These are phyloP conservation scores for Sylvia borin DNA, from an alignment of 2,797 vertebrate genomes.

Conservation along the genomic window DNA sequence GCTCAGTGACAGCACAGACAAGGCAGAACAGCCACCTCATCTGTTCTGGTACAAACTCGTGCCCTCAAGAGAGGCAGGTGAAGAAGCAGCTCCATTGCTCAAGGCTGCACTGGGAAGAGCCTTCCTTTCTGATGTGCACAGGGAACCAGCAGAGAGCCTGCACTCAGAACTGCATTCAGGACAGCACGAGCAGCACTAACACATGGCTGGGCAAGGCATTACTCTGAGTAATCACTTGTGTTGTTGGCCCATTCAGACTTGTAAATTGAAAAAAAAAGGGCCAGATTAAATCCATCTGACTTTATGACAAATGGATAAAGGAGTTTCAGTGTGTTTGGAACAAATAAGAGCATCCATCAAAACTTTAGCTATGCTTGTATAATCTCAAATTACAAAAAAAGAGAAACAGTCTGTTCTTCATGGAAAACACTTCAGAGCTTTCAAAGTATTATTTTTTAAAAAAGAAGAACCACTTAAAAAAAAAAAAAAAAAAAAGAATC, in stretches of 20 bases:
- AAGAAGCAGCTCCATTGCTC: background rate
- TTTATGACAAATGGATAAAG: background rate
- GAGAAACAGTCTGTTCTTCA: background rate
- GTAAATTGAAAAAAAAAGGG: background rate
- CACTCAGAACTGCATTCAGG: accelerated
- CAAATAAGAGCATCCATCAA: background rate
- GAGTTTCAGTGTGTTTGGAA: background rate
- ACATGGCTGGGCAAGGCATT: accelerated
- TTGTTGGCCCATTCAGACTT: background rate
- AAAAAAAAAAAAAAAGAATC: background rate
- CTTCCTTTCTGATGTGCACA: background rate
- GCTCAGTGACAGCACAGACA: background rate
- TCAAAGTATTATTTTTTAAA: background rate
- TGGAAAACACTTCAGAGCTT: background rate
- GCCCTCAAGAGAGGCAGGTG: background rate
- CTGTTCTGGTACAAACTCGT: background rate
- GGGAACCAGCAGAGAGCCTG: background rate
- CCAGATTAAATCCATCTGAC: background rate
- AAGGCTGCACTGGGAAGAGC: background rate
- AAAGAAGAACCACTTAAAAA: background rate
- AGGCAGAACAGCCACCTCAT: background rate
- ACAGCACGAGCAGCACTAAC: background rate
- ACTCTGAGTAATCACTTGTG: background rate
- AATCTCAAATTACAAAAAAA: background rate
- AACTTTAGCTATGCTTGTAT: background rate